Evolutionary conservation across 2,888 invertebrate species (phyloP).

Genomic region (Drosophila limbata): DNA sequence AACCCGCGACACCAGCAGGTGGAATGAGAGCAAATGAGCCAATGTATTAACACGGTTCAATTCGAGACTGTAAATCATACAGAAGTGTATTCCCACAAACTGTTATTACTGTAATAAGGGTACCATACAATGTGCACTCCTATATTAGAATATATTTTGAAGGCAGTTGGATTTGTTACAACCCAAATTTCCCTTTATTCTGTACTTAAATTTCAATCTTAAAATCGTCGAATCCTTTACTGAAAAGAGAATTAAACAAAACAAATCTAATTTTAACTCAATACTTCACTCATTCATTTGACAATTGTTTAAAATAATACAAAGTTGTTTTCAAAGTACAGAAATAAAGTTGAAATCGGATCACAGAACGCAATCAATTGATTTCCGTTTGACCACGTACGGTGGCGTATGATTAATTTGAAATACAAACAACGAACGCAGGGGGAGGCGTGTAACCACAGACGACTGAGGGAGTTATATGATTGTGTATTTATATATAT

Average conservation of each 20-base stretch:
- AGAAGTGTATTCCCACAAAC: constrained; percentile 38
- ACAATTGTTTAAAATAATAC: not conserved
- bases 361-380: constrained; percentile 53
- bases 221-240: not conserved
- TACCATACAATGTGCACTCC: not conserved
- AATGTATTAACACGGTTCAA: constrained; percentile 16
- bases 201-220: not conserved
- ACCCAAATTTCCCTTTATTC: not conserved
- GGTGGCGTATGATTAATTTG: constrained; percentile 78
- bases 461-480: constrained; percentile 36
- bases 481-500: constrained; percentile 1
- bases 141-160: not conserved
- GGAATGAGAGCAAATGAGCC: constrained; percentile 15
- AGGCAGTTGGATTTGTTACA: no score
- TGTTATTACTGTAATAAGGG: not conserved
- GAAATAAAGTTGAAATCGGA: constrained; percentile 36
- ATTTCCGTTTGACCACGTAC: constrained; percentile 49
- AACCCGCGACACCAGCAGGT: constrained; percentile 16
- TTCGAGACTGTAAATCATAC: constrained; percentile 41
- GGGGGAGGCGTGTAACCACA: constrained; percentile 58
- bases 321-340: not conserved
- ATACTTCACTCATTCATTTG: not conserved
- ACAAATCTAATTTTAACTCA: not conserved
- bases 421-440: constrained; percentile 73
- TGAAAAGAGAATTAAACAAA: not conserved